Base-by-base conservation (phyloP, 2,797 vertebrate species). In the Varecia variegata region DNA sequence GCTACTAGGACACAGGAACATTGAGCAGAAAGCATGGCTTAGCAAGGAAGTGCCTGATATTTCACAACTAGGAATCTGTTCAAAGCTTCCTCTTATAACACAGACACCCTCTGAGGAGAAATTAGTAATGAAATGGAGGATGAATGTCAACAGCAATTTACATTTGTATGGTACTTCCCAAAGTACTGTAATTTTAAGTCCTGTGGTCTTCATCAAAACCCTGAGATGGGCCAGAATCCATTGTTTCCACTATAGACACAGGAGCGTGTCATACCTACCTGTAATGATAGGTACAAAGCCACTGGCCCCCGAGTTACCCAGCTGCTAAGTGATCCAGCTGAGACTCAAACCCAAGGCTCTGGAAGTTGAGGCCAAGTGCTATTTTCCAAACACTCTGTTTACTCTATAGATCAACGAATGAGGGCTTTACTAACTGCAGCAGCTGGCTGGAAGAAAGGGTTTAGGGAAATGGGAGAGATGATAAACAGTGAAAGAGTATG, bases 101-200 rank as follows among this genome's bases (percentile, higher is more conserved):
- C 32, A 65, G 56, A 68, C 74, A 20, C 40, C 12, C 70, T 82
- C 74, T 52, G 65, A 96, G 77, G 56, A 90, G 62, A 83, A 93
- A 84, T 70, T 94, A 90, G 81, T 80, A 73, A 74, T 50, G 17
- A 65, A 92, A 86, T 62, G 54, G 54, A 68, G 11, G 65, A 58
- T 80, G 45, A 65, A 10, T 80, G 89, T 27, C 38, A 60, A 67
- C n/a, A 79, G 40, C 40, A 30, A 30, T 23, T 89, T 85, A 18
- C 27, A 32, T 81, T 82, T 79, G 81, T 43, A 30, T 18, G n/a
- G 47, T 12, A 43, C 38, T 90, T 73, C 40, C 54, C 67, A 52
- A 95, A 71, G 85, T 25, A 17, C n/a, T 58, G n/a, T 74, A 84
- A 84, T 80, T 73, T 45, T 70, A 95, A 92, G 35, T 81, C 40